These are phyloP conservation scores for Hemithea aestivaria DNA, from an alignment of 2,888 invertebrate species.

Conservation along the genomic window DNA sequence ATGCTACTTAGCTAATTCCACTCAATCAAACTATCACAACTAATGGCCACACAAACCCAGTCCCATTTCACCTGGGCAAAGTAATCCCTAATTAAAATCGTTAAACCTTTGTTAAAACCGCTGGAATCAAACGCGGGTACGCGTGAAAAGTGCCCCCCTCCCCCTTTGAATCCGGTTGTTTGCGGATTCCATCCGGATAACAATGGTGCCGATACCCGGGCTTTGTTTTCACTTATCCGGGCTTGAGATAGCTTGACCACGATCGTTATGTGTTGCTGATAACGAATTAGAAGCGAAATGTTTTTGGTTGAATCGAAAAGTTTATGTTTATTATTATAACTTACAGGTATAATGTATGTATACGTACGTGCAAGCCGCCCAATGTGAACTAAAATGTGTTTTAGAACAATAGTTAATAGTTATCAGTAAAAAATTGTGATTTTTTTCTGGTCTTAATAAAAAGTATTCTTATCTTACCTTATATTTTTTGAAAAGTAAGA, in stretches of 20 bases:
- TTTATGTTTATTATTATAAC: no score
- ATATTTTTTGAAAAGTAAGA: no score
- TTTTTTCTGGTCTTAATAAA: no score
- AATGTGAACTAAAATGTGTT: no score
- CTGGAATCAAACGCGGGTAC: conserved; percentile 21
- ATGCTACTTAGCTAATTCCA: no score
- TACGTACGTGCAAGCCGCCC: no score
- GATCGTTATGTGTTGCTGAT: conserved; percentile 1
- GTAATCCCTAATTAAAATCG: conserved; percentile 27
- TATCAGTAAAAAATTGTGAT: no score
- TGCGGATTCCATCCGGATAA: conserved; percentile 54
- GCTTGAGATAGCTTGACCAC: conserved; percentile 13
- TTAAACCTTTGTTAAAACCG: conserved; percentile 25
- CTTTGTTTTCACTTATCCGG: conserved; percentile 59
- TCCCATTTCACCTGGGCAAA: conserved; percentile 17
- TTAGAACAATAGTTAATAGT: no score
- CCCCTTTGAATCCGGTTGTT: conserved; percentile 39
- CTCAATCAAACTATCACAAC: neutral
- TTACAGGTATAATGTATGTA: no score
- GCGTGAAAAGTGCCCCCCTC: conserved; percentile 29
- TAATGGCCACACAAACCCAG: conserved; percentile 7
- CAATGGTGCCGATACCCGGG: conserved; percentile 50
- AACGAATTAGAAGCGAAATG: no score
- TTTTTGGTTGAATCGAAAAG: no score
- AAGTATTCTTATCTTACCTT: no score